Base-by-base conservation (phyloP, 2,113 vertebrate species). In the Cisticola juncidis region DNA sequence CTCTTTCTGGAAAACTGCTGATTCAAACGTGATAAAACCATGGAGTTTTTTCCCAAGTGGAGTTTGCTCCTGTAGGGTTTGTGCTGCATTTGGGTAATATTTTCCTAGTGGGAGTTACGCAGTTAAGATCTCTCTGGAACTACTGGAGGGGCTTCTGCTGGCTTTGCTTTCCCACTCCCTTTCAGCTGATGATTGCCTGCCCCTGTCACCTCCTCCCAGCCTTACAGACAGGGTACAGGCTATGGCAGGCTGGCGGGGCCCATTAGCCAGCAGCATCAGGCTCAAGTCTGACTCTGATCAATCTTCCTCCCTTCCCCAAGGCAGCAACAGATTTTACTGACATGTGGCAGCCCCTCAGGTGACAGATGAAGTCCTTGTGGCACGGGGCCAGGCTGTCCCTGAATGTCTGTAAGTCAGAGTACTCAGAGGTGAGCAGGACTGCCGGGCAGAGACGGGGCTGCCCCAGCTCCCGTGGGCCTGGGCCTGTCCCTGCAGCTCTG, bases 341-440 rank as follows among this genome's bases (percentile, higher is more conserved):
- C 96, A 60, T 81, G 88, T 92, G 94, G 95, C 92, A 86, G 69
- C 86, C 68, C 92, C 95, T 92, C 36, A 70, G 94, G 91, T 93
- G 91, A 88, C 84, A 93, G 90, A 92, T 90, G 64, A 86, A 86
- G 68, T 47, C 48, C 64, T 86, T 60, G 18, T 91, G 96, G 96
- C 80, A n/a, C 13, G 3, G 35, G 64, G 76, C 78, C 91, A 81
- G 44, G 56, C 79, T 92, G 92, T 93, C 94, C 92, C 86, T 19
- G 51, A 5, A 33, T 44, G 68, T 90, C 78, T 64, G 9, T 73
- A 71, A 93, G 54, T 79, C 90, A 81, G 79, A 76, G 54, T 92
- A 58, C 86, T 95, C 62, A 57, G 72, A 89, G 86, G 86, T 66
- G 90, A 86, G 68, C 21, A 51, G 86, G 76, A 42, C 86, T 88